phyloP scores from a whole-genome alignment of 2,113 vertebrate genomes.

The Ochotona princeps region DNA sequence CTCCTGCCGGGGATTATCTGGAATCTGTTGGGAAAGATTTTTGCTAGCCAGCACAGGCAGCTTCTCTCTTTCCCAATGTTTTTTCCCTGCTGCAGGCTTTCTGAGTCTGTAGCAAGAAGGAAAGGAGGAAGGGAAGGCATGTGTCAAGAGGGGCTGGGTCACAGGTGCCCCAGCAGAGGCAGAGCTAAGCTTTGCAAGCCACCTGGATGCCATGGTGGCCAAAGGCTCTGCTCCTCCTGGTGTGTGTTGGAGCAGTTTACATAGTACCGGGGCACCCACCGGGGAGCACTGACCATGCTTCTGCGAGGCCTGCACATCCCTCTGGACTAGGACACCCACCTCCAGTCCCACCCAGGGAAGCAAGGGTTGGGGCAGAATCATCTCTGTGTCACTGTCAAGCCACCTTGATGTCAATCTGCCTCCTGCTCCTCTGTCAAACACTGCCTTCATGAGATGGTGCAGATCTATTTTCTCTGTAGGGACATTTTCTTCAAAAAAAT shows the following conservation, averaged over 20 bases:
- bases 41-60: slow-evolving; percentile 5
- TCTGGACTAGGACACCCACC: background rate
- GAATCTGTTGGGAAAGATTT: slow-evolving; percentile 59
- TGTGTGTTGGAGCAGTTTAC: accelerated
- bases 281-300: accelerated
- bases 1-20: slow-evolving; percentile 36
- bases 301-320: too few relatives aligned
- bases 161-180: background rate
- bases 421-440: background rate
- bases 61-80: background rate
- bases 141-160: background rate
- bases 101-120: background rate
- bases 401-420: background rate
- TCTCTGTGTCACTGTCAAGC: background rate
- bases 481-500: slow-evolving; percentile 5
- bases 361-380: background rate
- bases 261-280: background rate
- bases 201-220: accelerated
- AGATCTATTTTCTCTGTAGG: background rate
- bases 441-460: slow-evolving; percentile 22
- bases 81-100: background rate
- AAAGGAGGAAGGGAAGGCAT: background rate
- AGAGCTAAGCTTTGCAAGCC: background rate
- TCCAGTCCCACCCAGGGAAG: background rate
- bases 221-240: background rate